Percentiles rank a stretch among this genome's conserved stretches.
phyloP scores from a whole-genome alignment of 2,113 vertebrate species.

The Eolophus roseicapilla region DNA sequence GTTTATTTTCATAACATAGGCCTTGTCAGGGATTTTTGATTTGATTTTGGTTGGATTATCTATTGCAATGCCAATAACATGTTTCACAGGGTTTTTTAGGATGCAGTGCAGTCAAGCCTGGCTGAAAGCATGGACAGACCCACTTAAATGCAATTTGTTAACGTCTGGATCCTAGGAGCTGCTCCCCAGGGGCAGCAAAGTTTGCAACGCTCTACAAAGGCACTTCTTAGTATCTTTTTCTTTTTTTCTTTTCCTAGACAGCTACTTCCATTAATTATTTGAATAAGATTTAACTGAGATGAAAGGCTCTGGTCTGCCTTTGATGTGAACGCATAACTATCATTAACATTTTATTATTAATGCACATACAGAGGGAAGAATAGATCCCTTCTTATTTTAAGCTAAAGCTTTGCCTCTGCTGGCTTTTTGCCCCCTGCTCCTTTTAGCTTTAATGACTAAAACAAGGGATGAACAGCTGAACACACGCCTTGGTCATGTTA shows the following conservation, averaged over 20 bases:
- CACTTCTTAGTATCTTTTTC: background rate
- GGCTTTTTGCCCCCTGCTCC: background rate
- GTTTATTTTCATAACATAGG: conserved; percentile 46
- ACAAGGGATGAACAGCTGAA: background rate
- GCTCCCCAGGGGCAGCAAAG: background rate
- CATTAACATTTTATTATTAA: conserved; percentile 68
- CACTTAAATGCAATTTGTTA: conserved; percentile 29
- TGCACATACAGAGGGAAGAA: background rate
- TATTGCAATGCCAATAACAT: conserved; percentile 38
- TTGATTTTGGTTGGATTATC: conserved; percentile 38
- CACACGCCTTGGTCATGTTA: background rate
- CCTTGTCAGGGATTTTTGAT: conserved; percentile 52
- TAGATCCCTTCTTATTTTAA: background rate
- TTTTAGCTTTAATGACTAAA: background rate
- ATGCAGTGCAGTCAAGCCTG: conserved; percentile 1
- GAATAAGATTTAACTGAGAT: conserved; percentile 64
- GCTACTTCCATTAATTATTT: conserved; percentile 68
- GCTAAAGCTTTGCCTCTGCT: background rate
- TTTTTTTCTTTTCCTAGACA: background rate
- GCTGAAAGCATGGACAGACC: background rate
- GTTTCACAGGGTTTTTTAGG: conserved; percentile 10
- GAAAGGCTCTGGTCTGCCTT: conserved; percentile 51
- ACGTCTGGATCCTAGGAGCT: background rate
- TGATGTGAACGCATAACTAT: conserved; percentile 45
- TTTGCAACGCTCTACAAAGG: conserved; percentile 44